These are phyloP conservation scores for Saccostrea glomerata DNA, from an alignment of 1,140 invertebrate species.

Conservation along the genomic window DNA sequence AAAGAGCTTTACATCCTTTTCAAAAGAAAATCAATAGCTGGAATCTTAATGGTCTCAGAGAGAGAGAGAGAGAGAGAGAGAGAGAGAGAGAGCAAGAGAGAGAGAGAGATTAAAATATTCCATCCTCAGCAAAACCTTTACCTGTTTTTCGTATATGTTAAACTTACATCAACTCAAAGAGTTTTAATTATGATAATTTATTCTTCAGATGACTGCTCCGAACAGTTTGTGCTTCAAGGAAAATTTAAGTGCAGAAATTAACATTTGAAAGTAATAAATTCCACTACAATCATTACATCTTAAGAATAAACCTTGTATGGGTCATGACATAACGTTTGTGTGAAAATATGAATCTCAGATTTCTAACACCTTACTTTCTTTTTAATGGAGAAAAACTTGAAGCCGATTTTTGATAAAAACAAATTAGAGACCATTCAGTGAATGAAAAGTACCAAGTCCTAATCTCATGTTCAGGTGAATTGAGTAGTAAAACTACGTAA, in stretches of 20 bases:
- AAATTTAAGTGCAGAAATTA: constrained; percentile 15
- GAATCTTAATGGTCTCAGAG: background rate
- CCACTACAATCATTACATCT: constrained; percentile 11
- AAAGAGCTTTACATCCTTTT: constrained; percentile 4
- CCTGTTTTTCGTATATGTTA: background rate
- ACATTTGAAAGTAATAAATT: constrained; percentile 30
- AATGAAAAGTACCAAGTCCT: background rate
- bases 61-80: constrained; percentile 26
- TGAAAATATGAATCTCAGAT: background rate
- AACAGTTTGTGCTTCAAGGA: constrained; percentile 12
- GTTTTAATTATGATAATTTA: constrained; percentile 33
- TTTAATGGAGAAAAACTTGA: background rate
- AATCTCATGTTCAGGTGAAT: background rate
- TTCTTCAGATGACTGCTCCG: constrained; percentile 13
- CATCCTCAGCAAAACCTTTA: background rate
- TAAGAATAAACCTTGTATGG: background rate
- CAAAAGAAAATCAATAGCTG: background rate
- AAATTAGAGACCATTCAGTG: background rate
- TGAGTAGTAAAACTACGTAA: background rate
- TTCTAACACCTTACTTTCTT: constrained; percentile 7
- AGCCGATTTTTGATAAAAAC: constrained; percentile 4
- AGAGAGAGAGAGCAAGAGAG: constrained; percentile 21
- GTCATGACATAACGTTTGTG: background rate
- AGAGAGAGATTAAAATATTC: background rate
- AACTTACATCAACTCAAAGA: background rate